Percentiles rank a stretch among this genome's conserved stretches.
phyloP scores from a whole-genome alignment of 2,888 invertebrate genomes.

The Platycheirus rosarum region DNA sequence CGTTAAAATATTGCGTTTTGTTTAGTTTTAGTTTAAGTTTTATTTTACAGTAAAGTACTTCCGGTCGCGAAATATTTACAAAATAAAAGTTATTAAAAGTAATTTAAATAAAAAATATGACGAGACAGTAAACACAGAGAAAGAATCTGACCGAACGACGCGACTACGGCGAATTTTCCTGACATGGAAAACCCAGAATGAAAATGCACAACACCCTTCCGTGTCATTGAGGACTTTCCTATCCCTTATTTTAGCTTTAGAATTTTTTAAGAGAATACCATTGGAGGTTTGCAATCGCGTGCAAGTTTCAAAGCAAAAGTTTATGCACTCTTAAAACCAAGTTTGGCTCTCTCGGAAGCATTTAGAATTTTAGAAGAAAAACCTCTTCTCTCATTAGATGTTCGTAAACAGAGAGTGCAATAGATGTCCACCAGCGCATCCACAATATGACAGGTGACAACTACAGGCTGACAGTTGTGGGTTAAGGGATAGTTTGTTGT shows the following conservation, averaged over 20 bases:
- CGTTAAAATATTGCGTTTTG: background rate
- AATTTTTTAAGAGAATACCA: no score
- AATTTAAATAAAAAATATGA: constrained; percentile 27
- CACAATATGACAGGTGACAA: constrained; percentile 26
- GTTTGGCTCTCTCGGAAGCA: no score
- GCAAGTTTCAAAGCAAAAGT: no score
- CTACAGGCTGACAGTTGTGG: background rate
- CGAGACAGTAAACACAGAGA: constrained; percentile 33
- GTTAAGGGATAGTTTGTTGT: constrained; percentile 22
- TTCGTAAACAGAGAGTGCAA: constrained; percentile 63
- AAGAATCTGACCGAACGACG: constrained; percentile 39
- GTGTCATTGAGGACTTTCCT: background rate
- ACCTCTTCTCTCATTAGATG: constrained; percentile 5
- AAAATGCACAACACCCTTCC: constrained; percentile 49
- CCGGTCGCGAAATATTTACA: background rate
- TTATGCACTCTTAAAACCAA: no score
- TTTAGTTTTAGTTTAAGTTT: constrained; percentile 22
- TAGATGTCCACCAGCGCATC: background rate
- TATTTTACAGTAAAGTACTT: constrained; percentile 44
- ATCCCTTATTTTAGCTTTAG: no score
- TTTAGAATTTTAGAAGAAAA: background rate
- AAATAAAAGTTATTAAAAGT: constrained; percentile 10
- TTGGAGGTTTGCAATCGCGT: no score
- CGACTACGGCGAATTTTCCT: constrained; percentile 42
- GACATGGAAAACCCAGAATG: constrained; percentile 3